Evolutionary conservation across 2,113 vertebrate species (phyloP), one percentile per base, ranked within the genome.

Genomic region (Sciurus niger): DNA sequence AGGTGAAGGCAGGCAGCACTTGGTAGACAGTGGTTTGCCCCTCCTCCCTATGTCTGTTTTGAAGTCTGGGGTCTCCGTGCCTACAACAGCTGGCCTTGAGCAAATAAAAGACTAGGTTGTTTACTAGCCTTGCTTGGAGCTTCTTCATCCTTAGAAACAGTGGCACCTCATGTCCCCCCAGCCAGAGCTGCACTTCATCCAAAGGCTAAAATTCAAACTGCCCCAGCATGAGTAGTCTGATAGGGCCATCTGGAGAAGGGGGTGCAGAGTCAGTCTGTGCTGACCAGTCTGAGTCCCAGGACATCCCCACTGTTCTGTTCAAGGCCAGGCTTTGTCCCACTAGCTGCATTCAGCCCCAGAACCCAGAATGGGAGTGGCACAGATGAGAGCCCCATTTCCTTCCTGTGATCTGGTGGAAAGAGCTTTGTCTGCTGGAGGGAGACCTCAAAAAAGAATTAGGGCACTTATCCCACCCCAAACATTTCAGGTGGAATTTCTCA

Each of bases 81-180:
- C 89, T 95, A 34, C 46, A 95, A 77, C 94, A 97, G 95, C 97
- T 97, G 96, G 89, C 93, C 89, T 95, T 94, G 92, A 86, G 65
- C 96, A 97, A 98, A 98, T 97, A 97, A 98, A 96, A 94, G 92
- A 79, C 68, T 67, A 86, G 51, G 32, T 78, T 96, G 95, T 96
- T 95, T 84, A 89, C 82, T 91, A 84, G 94, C 89, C 86, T 94
- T 73, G 87, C 93, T 58, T 90, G 63, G 85, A 82, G 78, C 82
- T 77, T 93, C 96, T 77, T 93, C 96, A 70, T 97, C 97, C 95
- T 74, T 95, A 84, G 70, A 92, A 86, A 92, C 67, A 8, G 4
- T 22, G n/a, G 68, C 72, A 73, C 68, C 93, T 18, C 65, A 32
- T 30, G 6, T 58, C 7, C 37, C n/a, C 30, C 43, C 18, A 48